These are phyloP conservation scores for Porites lobata DNA, from an alignment of 92 coral and sea anemone genomes.

Conservation along the genomic window DNA sequence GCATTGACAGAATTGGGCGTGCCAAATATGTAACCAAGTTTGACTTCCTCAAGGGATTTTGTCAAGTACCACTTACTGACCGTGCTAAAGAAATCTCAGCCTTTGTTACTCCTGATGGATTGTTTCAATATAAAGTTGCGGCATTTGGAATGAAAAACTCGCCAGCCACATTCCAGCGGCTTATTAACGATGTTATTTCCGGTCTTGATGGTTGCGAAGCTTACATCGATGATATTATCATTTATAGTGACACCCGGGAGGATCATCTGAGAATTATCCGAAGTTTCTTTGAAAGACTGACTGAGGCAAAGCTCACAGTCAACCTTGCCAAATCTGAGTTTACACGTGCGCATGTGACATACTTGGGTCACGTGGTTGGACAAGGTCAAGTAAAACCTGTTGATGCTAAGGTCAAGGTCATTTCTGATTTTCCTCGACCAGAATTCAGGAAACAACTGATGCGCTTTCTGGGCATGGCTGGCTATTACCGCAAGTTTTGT, in stretches of 20 bases:
- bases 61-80: conserved; percentile 68
- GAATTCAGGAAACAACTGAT: conserved; percentile 45
- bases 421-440: conserved; percentile 39
- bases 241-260: conserved; percentile 57
- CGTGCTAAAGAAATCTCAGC: conserved; percentile 64
- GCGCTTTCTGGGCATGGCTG: conserved; percentile 80
- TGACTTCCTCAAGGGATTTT: conserved; percentile 65
- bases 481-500: conserved; percentile 67
- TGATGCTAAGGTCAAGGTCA: conserved; percentile 37
- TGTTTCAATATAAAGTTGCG: conserved; percentile 66
- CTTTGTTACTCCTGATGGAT: conserved; percentile 57
- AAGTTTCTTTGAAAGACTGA: conserved; percentile 33
- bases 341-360: conserved; percentile 53
- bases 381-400: conserved; percentile 63
- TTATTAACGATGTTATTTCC: conserved; percentile 11
- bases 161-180: conserved; percentile 55
- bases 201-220: conserved; percentile 48
- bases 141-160: conserved; percentile 65
- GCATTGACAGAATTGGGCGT: conserved; percentile 29
- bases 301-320: conserved; percentile 52
- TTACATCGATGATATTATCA: conserved; percentile 71
- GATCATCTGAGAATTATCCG: conserved; percentile 55
- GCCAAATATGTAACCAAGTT: conserved; percentile 55
- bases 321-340: conserved; percentile 57
- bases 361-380: conserved; percentile 69